A percentile compares a stretch with the other conserved stretches of the same genome.
Conservation (phyloP, 35 echinoderm and acorn worm genomes). For the Acanthaster planci region DNA sequence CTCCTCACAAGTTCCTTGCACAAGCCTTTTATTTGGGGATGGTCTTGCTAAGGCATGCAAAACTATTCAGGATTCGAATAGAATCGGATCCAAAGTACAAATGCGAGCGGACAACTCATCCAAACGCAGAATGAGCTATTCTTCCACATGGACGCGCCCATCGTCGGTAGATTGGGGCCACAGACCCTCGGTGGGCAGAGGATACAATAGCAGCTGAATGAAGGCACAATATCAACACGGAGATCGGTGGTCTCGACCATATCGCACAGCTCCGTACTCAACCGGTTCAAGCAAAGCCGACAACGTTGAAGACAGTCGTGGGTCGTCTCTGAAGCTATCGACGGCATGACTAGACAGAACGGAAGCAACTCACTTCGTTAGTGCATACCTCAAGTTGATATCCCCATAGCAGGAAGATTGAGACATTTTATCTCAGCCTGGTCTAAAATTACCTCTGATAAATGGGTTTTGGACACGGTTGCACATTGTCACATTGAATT, state of each 20-base stretch:
- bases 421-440: neutral
- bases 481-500: neutral
- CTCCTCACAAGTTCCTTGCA: conserved; percentile 7
- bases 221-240: neutral
- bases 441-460: neutral
- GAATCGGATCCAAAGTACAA: neutral
- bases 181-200: neutral
- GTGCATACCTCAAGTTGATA: neutral
- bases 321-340: neutral
- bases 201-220: neutral
- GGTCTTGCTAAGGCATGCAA: neutral
- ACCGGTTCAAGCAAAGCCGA: neutral
- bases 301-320: neutral
- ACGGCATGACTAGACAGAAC: neutral
- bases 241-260: neutral
- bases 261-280: neutral
- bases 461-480: too few relatives aligned
- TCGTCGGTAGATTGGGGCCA: neutral
- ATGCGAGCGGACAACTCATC: neutral
- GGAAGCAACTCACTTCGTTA: neutral
- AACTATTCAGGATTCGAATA: conserved; percentile 1
- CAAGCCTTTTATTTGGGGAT: neutral
- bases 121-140: too few relatives aligned
- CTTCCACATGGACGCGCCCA: neutral
- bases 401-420: conserved; percentile 7